These are phyloP conservation scores for Zaprionus obscuricornis DNA, from an alignment of 2,888 invertebrate genomes.

Conservation along the genomic window DNA sequence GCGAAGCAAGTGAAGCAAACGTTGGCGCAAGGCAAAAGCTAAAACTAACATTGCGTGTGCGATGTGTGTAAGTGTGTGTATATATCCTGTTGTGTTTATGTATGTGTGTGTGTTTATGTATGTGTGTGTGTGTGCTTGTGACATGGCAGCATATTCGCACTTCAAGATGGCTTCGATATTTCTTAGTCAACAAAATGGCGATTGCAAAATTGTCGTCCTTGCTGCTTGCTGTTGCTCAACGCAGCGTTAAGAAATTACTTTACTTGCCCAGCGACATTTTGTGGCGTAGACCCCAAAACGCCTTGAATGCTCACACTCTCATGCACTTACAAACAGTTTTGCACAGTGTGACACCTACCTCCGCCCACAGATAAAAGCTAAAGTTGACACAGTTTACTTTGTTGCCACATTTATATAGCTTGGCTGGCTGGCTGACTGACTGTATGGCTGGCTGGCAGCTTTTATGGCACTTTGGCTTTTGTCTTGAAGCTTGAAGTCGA, in stretches of 20 bases:
- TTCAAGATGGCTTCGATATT: slow-evolving; percentile 79
- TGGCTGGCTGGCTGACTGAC: too few relatives aligned
- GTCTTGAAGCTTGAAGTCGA: slow-evolving; percentile 58
- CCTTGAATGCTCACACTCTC: not conserved
- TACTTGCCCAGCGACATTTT: slow-evolving; percentile 66
- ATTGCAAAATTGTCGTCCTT: slow-evolving; percentile 75
- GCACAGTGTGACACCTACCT: not conserved
- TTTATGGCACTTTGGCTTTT: slow-evolving; percentile 76
- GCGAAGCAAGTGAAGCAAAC: slow-evolving; percentile 53
- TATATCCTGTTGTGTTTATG: slow-evolving; percentile 19
- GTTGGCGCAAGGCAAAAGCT: slow-evolving; percentile 46
- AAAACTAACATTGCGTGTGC: slow-evolving; percentile 53
- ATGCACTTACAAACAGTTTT: not conserved
- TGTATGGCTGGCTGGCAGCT: slow-evolving; percentile 65
- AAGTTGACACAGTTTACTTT: slow-evolving; percentile 77
- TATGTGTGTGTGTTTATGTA: slow-evolving; percentile 12
- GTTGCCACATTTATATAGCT: slow-evolving; percentile 78
- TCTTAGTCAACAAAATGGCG: slow-evolving; percentile 79
- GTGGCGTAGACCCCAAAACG: slow-evolving; percentile 45
- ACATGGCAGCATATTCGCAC: slow-evolving; percentile 72
- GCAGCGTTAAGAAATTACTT: slow-evolving; percentile 76
- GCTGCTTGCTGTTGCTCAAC: slow-evolving; percentile 36
- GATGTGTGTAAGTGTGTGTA: slow-evolving; percentile 28
- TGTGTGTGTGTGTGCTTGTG: slow-evolving; percentile 39
- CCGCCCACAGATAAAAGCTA: slow-evolving; percentile 35